Evolutionary conservation across 2,888 invertebrate genomes (phyloP).

Genomic region (Zaprionus lineosus): DNA sequence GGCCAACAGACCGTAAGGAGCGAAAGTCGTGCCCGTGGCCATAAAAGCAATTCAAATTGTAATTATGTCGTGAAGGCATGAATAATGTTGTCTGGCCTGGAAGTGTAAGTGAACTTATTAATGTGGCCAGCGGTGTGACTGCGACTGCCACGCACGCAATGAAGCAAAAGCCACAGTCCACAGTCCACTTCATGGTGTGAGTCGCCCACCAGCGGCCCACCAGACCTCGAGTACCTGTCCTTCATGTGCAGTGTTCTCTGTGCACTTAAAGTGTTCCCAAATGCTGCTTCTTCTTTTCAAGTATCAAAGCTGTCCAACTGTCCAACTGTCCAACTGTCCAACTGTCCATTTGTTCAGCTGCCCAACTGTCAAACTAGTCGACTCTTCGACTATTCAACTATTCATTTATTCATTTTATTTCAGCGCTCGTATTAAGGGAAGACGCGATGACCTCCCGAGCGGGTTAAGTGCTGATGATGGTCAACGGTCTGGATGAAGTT

Average conservation of each 20-base stretch:
- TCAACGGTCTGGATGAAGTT: constrained; percentile 29
- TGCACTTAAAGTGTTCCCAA: constrained; percentile 22
- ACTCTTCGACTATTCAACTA: neutral
- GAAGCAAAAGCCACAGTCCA: constrained; percentile 35
- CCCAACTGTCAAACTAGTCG: too few species aligned
- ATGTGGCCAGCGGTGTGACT: constrained; percentile 40
- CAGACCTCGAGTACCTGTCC: constrained; percentile 26
- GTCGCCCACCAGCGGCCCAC: too few species aligned
- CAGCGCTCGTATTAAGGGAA: too few species aligned
- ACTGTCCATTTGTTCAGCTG: constrained; percentile 21
- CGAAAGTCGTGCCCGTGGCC: constrained; percentile 48
- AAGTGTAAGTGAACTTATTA: constrained; percentile 73
- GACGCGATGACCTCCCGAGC: too few species aligned
- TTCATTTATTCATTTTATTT: too few species aligned
- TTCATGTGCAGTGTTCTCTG: constrained; percentile 51
- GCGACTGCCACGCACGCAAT: constrained; percentile 51
- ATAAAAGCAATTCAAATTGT: constrained; percentile 75
- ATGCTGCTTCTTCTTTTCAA: constrained; percentile 13
- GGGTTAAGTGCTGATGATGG: constrained; percentile 55
- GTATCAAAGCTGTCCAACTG: constrained; percentile 35
- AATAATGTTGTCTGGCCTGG: constrained; percentile 69
- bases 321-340: constrained; percentile 18
- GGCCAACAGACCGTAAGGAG: constrained; percentile 35
- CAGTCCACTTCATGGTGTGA: too few species aligned
- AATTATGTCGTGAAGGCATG: constrained; percentile 71